Percentiles rank a stretch among this genome's conserved stretches.
Evolutionary conservation across 2,797 vertebrate species (phyloP).

Genomic region (Pangasius sanitwongsei): DNA sequence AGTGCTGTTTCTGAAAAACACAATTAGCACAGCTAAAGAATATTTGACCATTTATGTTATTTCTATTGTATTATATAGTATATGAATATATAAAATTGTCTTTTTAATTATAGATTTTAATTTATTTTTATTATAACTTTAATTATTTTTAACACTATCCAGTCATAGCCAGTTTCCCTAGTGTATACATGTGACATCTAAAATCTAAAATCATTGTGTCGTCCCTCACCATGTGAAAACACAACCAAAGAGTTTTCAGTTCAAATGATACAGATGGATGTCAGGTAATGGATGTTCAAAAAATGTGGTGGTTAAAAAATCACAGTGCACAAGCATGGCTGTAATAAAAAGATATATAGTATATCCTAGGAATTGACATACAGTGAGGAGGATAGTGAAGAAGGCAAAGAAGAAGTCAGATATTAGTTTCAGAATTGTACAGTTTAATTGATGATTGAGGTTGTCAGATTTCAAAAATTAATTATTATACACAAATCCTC

Average conservation of each 20-base stretch:
- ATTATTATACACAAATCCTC: not conserved
- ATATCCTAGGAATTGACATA: not conserved
- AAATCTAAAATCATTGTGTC: not conserved
- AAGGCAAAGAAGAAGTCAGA: not conserved
- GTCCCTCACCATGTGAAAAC: not conserved
- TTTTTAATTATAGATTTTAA: not conserved
- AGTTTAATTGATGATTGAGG: not conserved
- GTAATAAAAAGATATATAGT: not conserved
- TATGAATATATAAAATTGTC: not conserved
- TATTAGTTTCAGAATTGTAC: not conserved
- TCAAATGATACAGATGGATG: not conserved
- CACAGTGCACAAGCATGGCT: not conserved
- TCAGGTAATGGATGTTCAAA: not conserved
- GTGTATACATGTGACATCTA: not conserved
- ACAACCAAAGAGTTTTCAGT: not conserved
- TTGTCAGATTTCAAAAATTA: not conserved
- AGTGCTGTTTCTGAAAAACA: not conserved
- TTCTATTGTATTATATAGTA: not conserved
- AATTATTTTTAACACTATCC: not conserved
- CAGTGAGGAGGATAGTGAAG: not conserved
- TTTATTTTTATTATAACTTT: not conserved
- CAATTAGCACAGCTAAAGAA: not conserved
- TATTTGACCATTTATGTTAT: not conserved
- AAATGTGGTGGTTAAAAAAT: not conserved
- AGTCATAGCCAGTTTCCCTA: not conserved